Conservation (phyloP, 2,113 vertebrate species). For the Corythoichthys haematopterus region DNA sequence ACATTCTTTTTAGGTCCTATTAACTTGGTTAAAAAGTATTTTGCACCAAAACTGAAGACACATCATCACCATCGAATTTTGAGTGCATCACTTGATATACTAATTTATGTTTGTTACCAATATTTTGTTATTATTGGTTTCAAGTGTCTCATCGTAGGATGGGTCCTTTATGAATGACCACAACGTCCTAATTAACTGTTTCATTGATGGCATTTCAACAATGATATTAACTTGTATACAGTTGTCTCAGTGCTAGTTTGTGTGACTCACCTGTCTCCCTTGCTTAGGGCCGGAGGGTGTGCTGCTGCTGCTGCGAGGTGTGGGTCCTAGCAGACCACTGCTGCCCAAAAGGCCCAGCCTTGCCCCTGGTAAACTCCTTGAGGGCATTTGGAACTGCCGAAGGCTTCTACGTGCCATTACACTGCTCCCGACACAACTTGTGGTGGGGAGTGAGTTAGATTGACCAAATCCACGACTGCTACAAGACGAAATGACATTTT, state of each 20-base stretch:
- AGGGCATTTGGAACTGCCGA: conserved; percentile 93
- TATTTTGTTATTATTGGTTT: too few species aligned
- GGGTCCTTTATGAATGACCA: background rate
- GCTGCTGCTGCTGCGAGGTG: conserved; percentile 80
- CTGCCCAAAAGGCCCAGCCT: conserved; percentile 86
- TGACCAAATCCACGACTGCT: conserved; percentile 87
- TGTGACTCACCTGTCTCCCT: conserved; percentile 80
- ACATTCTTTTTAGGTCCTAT: too few species aligned
- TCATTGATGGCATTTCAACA: background rate
- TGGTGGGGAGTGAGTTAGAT: conserved; percentile 91
- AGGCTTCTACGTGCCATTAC: conserved; percentile 85
- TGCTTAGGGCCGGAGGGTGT: conserved; percentile 88
- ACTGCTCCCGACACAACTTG: conserved; percentile 80
- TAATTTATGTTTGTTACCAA: too few species aligned
- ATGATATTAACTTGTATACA: background rate
- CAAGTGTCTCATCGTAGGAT: too few species aligned
- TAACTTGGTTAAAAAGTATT: too few species aligned
- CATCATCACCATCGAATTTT: too few species aligned
- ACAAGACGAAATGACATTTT: background rate
- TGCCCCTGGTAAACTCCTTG: conserved; percentile 84
- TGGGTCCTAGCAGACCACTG: conserved; percentile 79
- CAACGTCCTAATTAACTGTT: background rate
- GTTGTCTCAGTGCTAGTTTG: background rate
- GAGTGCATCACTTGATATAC: too few species aligned
- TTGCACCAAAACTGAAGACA: too few species aligned